Percentiles rank a stretch among this genome's conserved stretches.
Conservation (phyloP, 2,797 vertebrate genomes). For the Siniperca undulata region DNA sequence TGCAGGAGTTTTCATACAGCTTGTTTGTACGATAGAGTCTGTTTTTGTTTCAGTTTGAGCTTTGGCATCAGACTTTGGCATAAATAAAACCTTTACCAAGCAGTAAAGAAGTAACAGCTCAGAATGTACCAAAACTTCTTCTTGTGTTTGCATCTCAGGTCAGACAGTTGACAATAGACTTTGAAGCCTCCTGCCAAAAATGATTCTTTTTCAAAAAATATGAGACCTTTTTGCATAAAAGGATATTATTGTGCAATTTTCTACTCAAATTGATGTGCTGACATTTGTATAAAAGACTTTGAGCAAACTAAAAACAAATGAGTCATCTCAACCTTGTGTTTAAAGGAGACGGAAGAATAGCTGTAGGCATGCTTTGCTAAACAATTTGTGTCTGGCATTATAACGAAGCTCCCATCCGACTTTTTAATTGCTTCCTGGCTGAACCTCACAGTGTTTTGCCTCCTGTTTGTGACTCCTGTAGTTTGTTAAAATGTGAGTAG, state of each 20-base stretch:
- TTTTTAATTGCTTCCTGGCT: slow-evolving; percentile 21
- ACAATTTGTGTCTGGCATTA: slow-evolving; percentile 8
- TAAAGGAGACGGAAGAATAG: slow-evolving; percentile 24
- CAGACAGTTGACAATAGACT: not conserved
- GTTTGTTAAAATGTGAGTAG: not conserved
- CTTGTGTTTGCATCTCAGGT: not conserved
- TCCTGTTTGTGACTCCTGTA: not conserved
- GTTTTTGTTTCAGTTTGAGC: slow-evolving; percentile 15
- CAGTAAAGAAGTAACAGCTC: not conserved
- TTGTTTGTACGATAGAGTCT: slow-evolving; percentile 3
- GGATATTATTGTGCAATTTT: slow-evolving; percentile 18
- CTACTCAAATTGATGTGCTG: slow-evolving; percentile 24
- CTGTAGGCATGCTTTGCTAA: slow-evolving; percentile 11
- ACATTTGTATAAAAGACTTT: slow-evolving; percentile 45
- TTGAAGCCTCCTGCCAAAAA: not conserved
- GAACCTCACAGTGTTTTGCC: not conserved
- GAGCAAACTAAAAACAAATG: slow-evolving; percentile 49
- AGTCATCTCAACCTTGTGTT: slow-evolving; percentile 22
- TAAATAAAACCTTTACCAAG: slow-evolving; percentile 11
- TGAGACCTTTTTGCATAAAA: slow-evolving; percentile 34
- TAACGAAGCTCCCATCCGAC: not conserved
- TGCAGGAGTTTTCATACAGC: slow-evolving; percentile 20
- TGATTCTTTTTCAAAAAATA: too few species aligned
- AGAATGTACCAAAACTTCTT: not conserved
- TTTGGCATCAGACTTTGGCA: not conserved